Conservation (phyloP, 2,113 vertebrate species). For the Nothocercus julius region DNA sequence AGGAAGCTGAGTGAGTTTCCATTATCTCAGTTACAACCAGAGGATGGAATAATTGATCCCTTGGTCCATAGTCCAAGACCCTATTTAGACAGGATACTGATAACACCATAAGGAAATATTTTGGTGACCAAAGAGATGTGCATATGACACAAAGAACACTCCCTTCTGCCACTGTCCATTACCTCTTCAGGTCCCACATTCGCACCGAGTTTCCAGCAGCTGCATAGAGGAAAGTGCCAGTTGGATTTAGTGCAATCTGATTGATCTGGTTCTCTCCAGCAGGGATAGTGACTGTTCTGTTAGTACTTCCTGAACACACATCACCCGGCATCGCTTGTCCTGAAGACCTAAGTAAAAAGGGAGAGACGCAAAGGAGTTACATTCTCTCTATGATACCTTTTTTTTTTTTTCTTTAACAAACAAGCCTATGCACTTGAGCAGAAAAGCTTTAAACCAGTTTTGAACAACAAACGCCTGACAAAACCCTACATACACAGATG, state of each 20-base stretch:
- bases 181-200: constrained; percentile 99
- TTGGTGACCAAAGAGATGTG: not conserved
- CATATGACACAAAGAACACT: not conserved
- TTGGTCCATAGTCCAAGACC: not conserved
- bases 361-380: not conserved
- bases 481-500: not conserved
- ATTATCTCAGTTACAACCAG: not conserved
- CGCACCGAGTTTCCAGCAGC: constrained; percentile 92
- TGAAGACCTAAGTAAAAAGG: constrained; percentile 82
- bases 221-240: constrained; percentile 92
- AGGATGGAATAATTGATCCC: not conserved
- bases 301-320: constrained; percentile 81
- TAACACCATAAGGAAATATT: not conserved
- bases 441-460: not conserved
- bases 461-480: not conserved
- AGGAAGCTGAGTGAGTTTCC: not conserved
- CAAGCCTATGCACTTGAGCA: not conserved
- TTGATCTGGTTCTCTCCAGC: constrained; percentile 97
- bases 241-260: constrained; percentile 91
- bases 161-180: not conserved
- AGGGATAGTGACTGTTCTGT: constrained; percentile 88
- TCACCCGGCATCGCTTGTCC: constrained; percentile 91
- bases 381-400: not conserved
- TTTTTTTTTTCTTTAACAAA: not conserved
- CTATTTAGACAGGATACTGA: not conserved